Evolutionary conservation across 2,888 invertebrate genomes (phyloP), one percentile per base, ranked within the genome.

Genomic region (Diplolepis rosae): DNA sequence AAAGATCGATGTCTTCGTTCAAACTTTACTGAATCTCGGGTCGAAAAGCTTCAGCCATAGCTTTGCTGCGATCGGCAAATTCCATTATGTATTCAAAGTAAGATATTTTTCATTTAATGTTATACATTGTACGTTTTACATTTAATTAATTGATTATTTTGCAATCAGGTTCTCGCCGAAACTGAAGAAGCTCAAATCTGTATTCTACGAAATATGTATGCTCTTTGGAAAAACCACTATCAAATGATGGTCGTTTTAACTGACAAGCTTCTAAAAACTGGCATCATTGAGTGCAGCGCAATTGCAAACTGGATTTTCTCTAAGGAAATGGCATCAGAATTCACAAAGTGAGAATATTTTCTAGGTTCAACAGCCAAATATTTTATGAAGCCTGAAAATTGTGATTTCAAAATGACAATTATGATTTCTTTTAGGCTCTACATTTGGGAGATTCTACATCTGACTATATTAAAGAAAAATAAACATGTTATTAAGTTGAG

Each of bases 251-350:
- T 95, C 75, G 97, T 99, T 7, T 90, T 99, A 4, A 95, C 98
- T 3, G 98, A 99, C 90, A 99, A 99, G 90, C 93, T 99, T 91
- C 91, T 99, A 48, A 98, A 99, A 90, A 98, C 98, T 27, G 97
- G 98, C 89, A 95, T 99, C 68, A 95, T 99, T 66, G 98, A 98
- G 88, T 98, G 98, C 88, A 96, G 97, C 69, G 96, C 98, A 0
- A 98, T 99, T 13, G 98, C 98, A 56, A 98, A 97, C 80, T 99
- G 98, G 98, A 94, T 98, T 76, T 99, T 99, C 90, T 96, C 97
- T 4, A 95, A 96, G 89, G 96, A 96, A 88, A 98, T 98, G 97
- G 92, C 93, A 18, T 90, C 92, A 0, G 96, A 95, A 89, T 98
- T 98, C 89, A 98, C 98, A 0, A 92, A 92, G 92, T 92, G 84